These are phyloP conservation scores for Diacarnus erythraeanus DNA, from an alignment of 37 sponge, comb jelly and placozoan genomes.

Conservation along the genomic window DNA sequence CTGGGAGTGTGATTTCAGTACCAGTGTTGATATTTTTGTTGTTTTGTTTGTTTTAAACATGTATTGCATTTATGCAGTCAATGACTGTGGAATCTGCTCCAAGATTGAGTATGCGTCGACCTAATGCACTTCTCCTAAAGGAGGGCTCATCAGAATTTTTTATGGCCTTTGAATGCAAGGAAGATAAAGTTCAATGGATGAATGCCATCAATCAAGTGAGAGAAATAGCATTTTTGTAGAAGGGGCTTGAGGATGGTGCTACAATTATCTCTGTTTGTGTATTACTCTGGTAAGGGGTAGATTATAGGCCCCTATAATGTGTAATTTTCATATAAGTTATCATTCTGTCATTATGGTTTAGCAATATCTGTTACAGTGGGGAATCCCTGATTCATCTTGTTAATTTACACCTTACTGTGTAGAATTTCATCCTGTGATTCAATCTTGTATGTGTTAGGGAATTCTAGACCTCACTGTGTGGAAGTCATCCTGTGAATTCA, in stretches of 20 bases:
- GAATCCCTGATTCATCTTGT: too few relatives aligned
- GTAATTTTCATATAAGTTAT: too few relatives aligned
- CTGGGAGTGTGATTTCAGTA: background rate
- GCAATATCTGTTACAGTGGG: too few relatives aligned
- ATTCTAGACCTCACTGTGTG: conserved; percentile 67
- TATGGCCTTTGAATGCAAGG: conserved; percentile 86
- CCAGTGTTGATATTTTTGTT: background rate
- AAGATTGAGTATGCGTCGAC: conserved; percentile 77
- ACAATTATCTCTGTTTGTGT: too few relatives aligned
- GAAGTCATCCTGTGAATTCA: conserved; percentile 58
- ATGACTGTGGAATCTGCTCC: conserved; percentile 74
- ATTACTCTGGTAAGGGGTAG: too few relatives aligned
- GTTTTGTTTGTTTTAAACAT: background rate
- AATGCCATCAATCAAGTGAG: conserved; percentile 31
- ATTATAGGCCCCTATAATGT: too few relatives aligned
- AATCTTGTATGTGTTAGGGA: conserved; percentile 24
- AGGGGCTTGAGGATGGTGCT: too few relatives aligned
- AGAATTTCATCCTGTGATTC: background rate
- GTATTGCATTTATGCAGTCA: background rate
- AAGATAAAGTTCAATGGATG: conserved; percentile 80
- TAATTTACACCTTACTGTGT: too few relatives aligned
- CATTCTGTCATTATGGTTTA: too few relatives aligned
- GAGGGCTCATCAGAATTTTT: conserved; percentile 42
- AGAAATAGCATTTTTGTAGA: too few relatives aligned
- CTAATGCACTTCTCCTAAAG: conserved; percentile 67